Evolutionary conservation across 2,888 invertebrate species (phyloP).

Genomic region (Chromoteleia sp.): DNA sequence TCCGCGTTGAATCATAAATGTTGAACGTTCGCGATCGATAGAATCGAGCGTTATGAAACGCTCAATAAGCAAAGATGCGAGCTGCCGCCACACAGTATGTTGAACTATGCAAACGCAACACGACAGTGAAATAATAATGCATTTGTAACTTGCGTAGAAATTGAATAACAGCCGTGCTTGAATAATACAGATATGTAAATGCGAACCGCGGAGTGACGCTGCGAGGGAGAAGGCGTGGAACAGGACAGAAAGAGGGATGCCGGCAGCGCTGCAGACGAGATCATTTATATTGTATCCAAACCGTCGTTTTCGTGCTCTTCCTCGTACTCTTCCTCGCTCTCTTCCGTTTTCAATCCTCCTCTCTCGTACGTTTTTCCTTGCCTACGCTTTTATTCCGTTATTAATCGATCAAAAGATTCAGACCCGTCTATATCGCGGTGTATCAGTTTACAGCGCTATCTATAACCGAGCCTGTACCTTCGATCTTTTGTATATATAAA

Average conservation of each 20-base stretch:
- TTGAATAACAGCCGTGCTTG: constrained; percentile 82
- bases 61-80: constrained; percentile 65
- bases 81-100: constrained; percentile 40
- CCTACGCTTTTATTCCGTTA: constrained; percentile 30
- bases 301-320: constrained; percentile 69
- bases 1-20: constrained; percentile 56
- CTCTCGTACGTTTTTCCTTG: neutral
- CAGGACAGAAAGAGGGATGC: constrained; percentile 44
- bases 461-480: neutral
- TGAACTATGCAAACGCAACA: constrained; percentile 65
- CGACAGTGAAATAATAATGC: constrained; percentile 79
- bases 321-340: constrained; percentile 38
- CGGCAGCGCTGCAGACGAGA: constrained; percentile 76
- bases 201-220: constrained; percentile 72
- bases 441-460: neutral
- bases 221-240: constrained; percentile 47
- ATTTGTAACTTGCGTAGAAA: constrained; percentile 80
- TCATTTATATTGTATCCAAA: constrained; percentile 82
- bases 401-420: constrained; percentile 34
- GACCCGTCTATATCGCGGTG: constrained; percentile 8
- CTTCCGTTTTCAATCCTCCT: constrained; percentile 22
- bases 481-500: neutral
- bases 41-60: constrained; percentile 62
- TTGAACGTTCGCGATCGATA: constrained; percentile 42
- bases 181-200: constrained; percentile 84